A percentile compares a stretch with the other conserved stretches of the same genome.
Conservation (phyloP, 2,797 vertebrate species). For the Oophaga sylvatica region DNA sequence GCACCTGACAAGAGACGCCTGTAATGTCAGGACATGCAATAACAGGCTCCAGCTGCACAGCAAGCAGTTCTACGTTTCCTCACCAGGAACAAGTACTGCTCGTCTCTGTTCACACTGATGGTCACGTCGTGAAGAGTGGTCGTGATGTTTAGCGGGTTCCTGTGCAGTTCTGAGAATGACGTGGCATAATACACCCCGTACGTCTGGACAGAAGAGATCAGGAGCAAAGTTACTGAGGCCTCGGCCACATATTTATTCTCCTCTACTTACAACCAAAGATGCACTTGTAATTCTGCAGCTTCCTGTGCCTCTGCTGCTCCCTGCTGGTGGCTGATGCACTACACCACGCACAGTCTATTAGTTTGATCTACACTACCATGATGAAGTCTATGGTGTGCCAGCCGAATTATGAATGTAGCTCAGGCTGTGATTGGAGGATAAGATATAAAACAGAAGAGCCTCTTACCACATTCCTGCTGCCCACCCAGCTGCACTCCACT, state of each 20-base stretch:
- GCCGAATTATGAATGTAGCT: background rate
- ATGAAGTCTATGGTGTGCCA: background rate
- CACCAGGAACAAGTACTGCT: constrained; percentile 95
- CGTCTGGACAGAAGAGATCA: constrained; percentile 69
- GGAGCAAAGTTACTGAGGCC: background rate
- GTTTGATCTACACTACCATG: background rate
- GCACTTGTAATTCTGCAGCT: too few species aligned
- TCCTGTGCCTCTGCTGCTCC: too few species aligned
- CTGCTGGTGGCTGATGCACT: background rate
- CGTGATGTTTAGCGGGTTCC: constrained; percentile 76
- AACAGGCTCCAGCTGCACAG: background rate
- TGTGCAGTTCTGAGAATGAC: constrained; percentile 91
- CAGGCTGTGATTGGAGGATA: background rate
- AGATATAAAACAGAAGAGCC: background rate
- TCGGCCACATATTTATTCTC: too few species aligned
- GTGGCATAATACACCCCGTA: constrained; percentile 93
- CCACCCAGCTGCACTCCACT: constrained; percentile 91
- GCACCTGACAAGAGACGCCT: constrained; percentile 76
- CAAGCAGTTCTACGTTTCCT: constrained; percentile 46
- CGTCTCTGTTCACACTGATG: constrained; percentile 83
- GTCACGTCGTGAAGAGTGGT: constrained; percentile 77
- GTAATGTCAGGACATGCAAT: background rate
- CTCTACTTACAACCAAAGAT: too few species aligned
- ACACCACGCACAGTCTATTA: background rate
- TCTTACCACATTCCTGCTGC: constrained; percentile 79